phyloP scores from a whole-genome alignment of 1,140 invertebrate species.

The Cylas formicarius region DNA sequence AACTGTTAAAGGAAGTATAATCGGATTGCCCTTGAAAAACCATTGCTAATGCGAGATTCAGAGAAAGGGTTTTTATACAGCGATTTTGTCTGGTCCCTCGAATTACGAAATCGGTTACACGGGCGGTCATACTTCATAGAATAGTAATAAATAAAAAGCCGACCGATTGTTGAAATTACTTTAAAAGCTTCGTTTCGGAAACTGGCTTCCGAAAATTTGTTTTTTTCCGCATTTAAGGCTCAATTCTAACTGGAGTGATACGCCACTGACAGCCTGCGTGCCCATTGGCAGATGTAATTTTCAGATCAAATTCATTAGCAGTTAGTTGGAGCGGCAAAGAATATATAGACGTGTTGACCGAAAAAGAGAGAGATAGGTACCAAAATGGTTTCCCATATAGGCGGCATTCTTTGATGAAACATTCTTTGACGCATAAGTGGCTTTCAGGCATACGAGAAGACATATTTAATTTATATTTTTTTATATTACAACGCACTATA shows the following conservation, averaged over 20 bases:
- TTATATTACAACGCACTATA: too few species aligned
- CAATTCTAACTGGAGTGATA: neutral
- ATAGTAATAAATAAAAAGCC: too few species aligned
- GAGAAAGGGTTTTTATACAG: too few species aligned
- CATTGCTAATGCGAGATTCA: too few species aligned
- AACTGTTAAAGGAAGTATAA: too few species aligned
- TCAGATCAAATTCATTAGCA: constrained; percentile 26
- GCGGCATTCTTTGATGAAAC: constrained; percentile 32
- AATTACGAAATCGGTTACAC: too few species aligned
- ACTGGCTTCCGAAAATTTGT: too few species aligned
- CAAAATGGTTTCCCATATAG: constrained; percentile 37
- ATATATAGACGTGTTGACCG: constrained; percentile 7
- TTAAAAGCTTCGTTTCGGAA: too few species aligned
- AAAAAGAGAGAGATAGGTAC: constrained; percentile 16
- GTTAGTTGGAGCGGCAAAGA: constrained; percentile 24
- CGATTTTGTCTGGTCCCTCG: too few species aligned
- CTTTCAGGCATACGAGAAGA: constrained; percentile 27
- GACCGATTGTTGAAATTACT: too few species aligned
- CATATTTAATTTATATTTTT: constrained; percentile 13
- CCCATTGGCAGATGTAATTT: constrained; percentile 24
- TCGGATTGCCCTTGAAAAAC: too few species aligned
- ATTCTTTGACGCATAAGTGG: constrained; percentile 32
- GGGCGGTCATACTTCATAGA: too few species aligned
- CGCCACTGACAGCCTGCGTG: constrained; percentile 13
- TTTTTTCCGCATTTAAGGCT: neutral